A percentile compares a stretch with the other conserved stretches of the same genome.
Evolutionary conservation across 2,888 invertebrate species (phyloP).

Genomic region (Ochropleura plecta): DNA sequence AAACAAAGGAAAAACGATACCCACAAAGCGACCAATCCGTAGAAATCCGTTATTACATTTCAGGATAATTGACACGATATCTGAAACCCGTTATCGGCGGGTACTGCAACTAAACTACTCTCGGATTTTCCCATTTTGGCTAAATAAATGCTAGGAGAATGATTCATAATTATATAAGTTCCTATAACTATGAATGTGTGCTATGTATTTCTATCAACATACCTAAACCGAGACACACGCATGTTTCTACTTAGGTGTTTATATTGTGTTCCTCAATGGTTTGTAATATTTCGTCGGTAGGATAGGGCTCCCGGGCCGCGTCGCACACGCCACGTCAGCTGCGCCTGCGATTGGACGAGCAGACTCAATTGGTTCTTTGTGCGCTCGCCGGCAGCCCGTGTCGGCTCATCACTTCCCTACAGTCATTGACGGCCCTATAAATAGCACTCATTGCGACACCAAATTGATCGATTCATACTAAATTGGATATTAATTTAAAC

Average conservation of each 20-base stretch:
- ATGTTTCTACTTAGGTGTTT: neutral
- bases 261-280: constrained; percentile 41
- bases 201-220: neutral
- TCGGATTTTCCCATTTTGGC: constrained; percentile 3
- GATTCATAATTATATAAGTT: constrained; percentile 24
- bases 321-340: constrained; percentile 69
- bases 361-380: constrained; percentile 86
- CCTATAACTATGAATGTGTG: neutral
- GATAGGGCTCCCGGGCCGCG: constrained; percentile 54
- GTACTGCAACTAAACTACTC: neutral
- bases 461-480: constrained; percentile 80
- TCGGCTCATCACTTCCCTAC: constrained; percentile 79
- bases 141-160: constrained; percentile 28
- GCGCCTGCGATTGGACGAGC: constrained; percentile 76
- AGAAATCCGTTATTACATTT: neutral
- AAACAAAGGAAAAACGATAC: neutral
- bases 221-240: neutral
- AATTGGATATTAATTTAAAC: constrained; percentile 75
- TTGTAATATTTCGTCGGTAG: constrained; percentile 45
- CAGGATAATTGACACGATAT: constrained; percentile 7
- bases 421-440: constrained; percentile 77
- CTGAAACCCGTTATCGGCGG: neutral
- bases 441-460: constrained; percentile 76
- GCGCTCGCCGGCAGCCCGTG: constrained; percentile 66
- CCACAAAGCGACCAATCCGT: neutral